These are phyloP conservation scores for Sinopyrophorus schimmeli DNA, from an alignment of 2,888 invertebrate genomes.

Conservation along the genomic window DNA sequence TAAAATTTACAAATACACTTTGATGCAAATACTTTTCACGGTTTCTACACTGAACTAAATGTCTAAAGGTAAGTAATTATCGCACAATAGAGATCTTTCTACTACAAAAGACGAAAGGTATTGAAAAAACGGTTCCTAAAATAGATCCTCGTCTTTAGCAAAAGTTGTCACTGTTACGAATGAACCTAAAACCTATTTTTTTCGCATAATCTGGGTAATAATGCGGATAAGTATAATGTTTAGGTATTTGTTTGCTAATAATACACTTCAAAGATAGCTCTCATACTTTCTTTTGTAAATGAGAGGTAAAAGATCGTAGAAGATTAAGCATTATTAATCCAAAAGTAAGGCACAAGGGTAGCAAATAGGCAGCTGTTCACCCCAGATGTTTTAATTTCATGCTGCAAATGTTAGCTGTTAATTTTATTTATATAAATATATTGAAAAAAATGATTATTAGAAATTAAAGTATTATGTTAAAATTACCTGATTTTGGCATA, in stretches of 20 bases:
- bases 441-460: too few relatives aligned
- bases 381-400: constrained; percentile 26
- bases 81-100: neutral
- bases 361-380: constrained; percentile 23
- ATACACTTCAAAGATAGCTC: constrained; percentile 21
- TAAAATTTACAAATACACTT: too few relatives aligned
- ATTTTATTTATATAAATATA: too few relatives aligned
- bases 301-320: constrained; percentile 6
- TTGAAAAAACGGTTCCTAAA: constrained; percentile 27
- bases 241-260: constrained; percentile 40
- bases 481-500: too few relatives aligned
- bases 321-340: constrained; percentile 21
- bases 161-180: constrained; percentile 39
- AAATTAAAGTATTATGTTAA: too few relatives aligned
- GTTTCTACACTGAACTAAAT: too few relatives aligned
- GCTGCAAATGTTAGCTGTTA: too few relatives aligned
- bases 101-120: constrained; percentile 15
- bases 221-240: constrained; percentile 42
- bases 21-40: too few relatives aligned
- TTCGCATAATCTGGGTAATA: constrained; percentile 42
- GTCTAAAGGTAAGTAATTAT: too few relatives aligned
- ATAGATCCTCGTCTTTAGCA: constrained; percentile 35
- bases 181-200: constrained; percentile 35
- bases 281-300: constrained; percentile 4
- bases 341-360: constrained; percentile 11